Percentiles rank a stretch among this genome's conserved stretches.
Evolutionary conservation across 1,140 invertebrate species (phyloP).

Genomic region (Bombus pascuorum): DNA sequence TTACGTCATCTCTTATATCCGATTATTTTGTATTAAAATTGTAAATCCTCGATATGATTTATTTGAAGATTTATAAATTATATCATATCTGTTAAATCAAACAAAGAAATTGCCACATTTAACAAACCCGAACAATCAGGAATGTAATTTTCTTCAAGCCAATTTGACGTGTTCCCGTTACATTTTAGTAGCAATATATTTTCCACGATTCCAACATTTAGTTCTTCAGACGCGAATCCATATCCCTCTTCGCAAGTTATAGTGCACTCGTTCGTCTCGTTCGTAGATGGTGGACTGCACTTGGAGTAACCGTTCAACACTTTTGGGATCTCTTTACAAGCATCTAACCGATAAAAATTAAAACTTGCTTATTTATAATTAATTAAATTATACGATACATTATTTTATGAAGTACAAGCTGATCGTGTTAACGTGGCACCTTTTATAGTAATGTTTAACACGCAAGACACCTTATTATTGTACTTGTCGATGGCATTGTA

Average conservation of each 20-base stretch:
- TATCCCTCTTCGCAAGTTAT: constrained; percentile 86
- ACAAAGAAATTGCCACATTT: too few species aligned
- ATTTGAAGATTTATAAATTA: background rate
- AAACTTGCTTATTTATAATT: background rate
- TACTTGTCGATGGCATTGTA: constrained; percentile 85
- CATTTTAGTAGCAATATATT: constrained; percentile 68
- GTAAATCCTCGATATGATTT: background rate
- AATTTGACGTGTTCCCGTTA: constrained; percentile 67
- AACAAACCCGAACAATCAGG: constrained; percentile 85
- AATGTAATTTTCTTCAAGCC: constrained; percentile 73
- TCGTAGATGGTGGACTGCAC: constrained; percentile 76
- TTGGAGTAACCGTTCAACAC: constrained; percentile 84
- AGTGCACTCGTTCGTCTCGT: constrained; percentile 82
- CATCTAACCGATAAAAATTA: constrained; percentile 71
- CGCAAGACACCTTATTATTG: constrained; percentile 85
- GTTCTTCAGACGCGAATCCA: constrained; percentile 82
- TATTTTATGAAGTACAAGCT: background rate
- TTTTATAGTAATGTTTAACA: constrained; percentile 86
- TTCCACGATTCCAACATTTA: constrained; percentile 53
- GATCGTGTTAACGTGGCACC: constrained; percentile 76
- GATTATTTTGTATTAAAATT: background rate
- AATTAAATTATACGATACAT: background rate
- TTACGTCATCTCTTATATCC: background rate
- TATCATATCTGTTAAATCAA: background rate
- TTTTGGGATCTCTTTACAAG: constrained; percentile 83